phyloP scores from a whole-genome alignment of 2,888 invertebrate genomes.

The Endotricha flammealis region DNA sequence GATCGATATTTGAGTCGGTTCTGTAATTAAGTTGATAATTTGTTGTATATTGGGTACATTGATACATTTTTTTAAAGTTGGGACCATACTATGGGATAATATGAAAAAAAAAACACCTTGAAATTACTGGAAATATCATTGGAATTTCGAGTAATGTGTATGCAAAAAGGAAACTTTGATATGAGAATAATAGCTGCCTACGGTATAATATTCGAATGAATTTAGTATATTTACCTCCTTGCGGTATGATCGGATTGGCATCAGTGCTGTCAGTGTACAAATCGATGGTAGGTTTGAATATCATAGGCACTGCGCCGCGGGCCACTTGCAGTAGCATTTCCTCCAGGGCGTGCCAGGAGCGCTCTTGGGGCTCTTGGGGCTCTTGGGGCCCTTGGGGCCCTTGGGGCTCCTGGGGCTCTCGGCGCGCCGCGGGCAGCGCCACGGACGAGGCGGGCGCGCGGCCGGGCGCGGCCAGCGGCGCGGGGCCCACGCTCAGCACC shows the following conservation, averaged over 20 bases:
- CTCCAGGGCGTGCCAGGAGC: constrained; percentile 85
- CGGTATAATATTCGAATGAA: too few relatives aligned
- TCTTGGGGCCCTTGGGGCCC: too few relatives aligned
- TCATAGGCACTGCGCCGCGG: constrained; percentile 82
- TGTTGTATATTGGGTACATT: constrained; percentile 6
- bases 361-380: constrained; percentile 28
- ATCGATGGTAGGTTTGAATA: constrained; percentile 88
- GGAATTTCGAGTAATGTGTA: too few relatives aligned
- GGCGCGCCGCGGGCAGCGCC: constrained; percentile 50
- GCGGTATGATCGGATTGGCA: constrained; percentile 83
- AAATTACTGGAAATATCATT: too few relatives aligned
- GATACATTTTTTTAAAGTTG: too few relatives aligned
- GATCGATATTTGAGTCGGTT: constrained; percentile 88
- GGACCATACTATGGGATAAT: too few relatives aligned
- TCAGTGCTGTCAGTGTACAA: constrained; percentile 84
- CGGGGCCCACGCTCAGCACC: constrained; percentile 82
- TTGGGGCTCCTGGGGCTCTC: too few relatives aligned
- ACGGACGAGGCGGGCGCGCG: constrained; percentile 75
- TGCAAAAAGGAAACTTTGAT: too few relatives aligned
- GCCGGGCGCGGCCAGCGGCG: constrained; percentile 75
- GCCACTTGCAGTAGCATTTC: constrained; percentile 86
- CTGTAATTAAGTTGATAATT: constrained; percentile 54
- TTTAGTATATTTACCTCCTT: constrained; percentile 84
- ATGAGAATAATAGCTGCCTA: too few relatives aligned
- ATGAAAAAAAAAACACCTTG: too few relatives aligned